Conservation (phyloP, 2,888 invertebrate species). For the Chironomus riparius region DNA sequence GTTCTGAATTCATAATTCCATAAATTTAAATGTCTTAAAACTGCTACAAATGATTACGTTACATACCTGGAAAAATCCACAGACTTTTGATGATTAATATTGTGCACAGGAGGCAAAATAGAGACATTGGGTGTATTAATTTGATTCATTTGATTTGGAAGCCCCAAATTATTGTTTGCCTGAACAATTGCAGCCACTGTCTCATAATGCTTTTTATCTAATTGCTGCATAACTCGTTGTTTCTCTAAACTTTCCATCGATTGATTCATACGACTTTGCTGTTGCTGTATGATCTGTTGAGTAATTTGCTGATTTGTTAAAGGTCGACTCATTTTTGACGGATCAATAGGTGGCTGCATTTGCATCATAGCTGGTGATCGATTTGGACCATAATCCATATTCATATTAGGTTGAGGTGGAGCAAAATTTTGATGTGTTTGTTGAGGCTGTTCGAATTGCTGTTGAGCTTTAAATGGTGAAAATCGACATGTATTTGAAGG, state of each 20-base stretch:
- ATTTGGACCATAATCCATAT: slow-evolving; percentile 31
- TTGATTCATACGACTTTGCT: slow-evolving; percentile 54
- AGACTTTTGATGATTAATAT: not conserved
- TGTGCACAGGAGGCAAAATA: slow-evolving; percentile 15
- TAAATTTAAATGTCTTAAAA: no score
- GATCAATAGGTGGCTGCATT: slow-evolving; percentile 31
- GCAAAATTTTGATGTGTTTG: slow-evolving; percentile 59
- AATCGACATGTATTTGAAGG: slow-evolving; percentile 81
- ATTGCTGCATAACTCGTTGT: slow-evolving; percentile 47
- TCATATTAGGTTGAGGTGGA: slow-evolving; percentile 29
- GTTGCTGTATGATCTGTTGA: slow-evolving; percentile 56
- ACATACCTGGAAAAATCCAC: slow-evolving; percentile 13
- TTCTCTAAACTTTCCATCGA: slow-evolving; percentile 56
- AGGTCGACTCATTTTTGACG: slow-evolving; percentile 15
- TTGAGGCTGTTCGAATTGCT: slow-evolving; percentile 40
- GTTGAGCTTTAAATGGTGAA: slow-evolving; percentile 58
- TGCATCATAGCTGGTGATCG: not conserved
- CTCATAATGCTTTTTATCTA: slow-evolving; percentile 43
- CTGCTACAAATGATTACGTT: not conserved
- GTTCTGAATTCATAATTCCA: no score
- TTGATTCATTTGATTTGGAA: slow-evolving; percentile 3
- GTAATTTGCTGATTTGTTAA: slow-evolving; percentile 40
- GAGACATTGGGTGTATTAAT: not conserved
- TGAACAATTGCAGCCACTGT: slow-evolving; percentile 36
- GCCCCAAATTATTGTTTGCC: slow-evolving; percentile 1